Percentiles rank a stretch among this genome's conserved stretches.
Evolutionary conservation across 2,113 vertebrate genomes (phyloP).

Genomic region (Alectura lathami): DNA sequence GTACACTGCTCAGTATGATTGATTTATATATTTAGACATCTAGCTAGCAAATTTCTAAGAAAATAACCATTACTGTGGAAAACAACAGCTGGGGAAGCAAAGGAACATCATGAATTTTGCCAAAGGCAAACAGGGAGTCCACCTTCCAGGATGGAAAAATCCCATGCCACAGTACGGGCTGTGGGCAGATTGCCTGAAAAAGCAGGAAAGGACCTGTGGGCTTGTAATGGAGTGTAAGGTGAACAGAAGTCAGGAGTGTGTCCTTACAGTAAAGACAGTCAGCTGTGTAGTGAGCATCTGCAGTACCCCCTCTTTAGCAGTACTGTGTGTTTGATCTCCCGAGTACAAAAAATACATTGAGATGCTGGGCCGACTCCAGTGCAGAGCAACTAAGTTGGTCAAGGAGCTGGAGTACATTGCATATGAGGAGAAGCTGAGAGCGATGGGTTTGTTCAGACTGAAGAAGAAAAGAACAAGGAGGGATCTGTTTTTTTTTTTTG

Average conservation of each 20-base stretch:
- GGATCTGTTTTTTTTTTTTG: background rate
- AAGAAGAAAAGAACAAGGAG: background rate
- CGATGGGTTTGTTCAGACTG: background rate
- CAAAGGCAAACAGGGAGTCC: background rate
- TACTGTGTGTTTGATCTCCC: background rate
- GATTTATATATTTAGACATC: background rate
- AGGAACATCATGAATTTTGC: background rate
- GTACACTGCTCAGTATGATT: background rate
- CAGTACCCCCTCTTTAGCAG: background rate
- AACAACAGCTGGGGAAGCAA: background rate
- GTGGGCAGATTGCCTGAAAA: background rate
- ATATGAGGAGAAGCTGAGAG: background rate
- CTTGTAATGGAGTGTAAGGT: fast-evolving
- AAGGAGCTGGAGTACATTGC: background rate
- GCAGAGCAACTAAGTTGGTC: background rate
- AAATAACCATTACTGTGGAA: background rate
- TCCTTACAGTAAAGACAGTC: background rate
- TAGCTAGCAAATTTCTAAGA: background rate
- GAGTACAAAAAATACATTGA: background rate
- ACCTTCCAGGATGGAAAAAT: background rate
- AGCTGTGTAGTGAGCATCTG: background rate
- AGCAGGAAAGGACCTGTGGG: background rate
- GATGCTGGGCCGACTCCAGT: background rate
- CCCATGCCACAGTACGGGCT: background rate
- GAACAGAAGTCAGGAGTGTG: background rate